Evolutionary conservation across 2,797 vertebrate genomes (phyloP).

Genomic region (Poecilia wingei): DNA sequence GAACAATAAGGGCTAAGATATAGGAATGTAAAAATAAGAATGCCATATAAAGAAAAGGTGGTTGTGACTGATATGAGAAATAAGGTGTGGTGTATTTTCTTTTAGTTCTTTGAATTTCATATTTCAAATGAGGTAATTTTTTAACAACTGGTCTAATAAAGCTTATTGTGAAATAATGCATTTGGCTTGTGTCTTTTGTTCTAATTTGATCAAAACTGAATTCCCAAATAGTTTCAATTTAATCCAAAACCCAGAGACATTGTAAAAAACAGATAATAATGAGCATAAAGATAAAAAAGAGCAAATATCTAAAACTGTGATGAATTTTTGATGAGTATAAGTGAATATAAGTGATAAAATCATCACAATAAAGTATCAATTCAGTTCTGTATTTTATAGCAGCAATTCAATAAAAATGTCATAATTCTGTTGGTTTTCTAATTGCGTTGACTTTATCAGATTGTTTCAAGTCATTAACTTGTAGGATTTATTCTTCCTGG

Average conservation of each 20-base stretch:
- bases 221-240: neutral
- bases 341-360: neutral
- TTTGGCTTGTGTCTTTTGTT: neutral
- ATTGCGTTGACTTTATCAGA: neutral
- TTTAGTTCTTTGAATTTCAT: neutral
- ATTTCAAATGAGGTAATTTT: neutral
- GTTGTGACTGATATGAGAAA: neutral
- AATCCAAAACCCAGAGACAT: neutral
- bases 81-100: neutral
- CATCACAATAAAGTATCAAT: neutral
- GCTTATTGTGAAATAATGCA: neutral
- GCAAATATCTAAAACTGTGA: neutral
- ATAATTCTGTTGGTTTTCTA: too few relatives aligned
- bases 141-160: slow-evolving; percentile 40
- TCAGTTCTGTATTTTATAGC: neutral
- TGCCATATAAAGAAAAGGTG: neutral
- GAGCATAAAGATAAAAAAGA: neutral
- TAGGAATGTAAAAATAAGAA: neutral
- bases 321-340: neutral
- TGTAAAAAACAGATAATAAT: neutral
- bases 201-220: neutral
- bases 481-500: neutral
- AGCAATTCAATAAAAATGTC: neutral
- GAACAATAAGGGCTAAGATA: neutral
- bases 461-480: neutral